Evolutionary conservation across 2,113 vertebrate genomes (phyloP), one percentile per base, ranked within the genome.

Genomic region (Plectropomus leopardus): DNA sequence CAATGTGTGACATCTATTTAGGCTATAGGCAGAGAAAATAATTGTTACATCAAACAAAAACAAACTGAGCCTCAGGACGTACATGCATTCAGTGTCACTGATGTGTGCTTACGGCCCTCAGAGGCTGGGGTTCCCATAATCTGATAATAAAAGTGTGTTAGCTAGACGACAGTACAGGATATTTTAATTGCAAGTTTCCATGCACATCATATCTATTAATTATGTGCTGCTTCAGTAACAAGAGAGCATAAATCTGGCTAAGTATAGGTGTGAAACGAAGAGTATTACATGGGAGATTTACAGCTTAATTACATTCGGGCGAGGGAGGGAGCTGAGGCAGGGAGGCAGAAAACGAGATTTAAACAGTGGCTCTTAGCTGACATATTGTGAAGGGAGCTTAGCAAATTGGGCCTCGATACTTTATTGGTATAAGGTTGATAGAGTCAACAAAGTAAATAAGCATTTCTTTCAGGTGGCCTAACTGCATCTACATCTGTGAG

Each of bases 241-340:
- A 78, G 44, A 67, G 63, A 44, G 66, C 72, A 88, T 80, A 81
- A 81, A 91, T 89, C 61, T 86, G 58, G 72, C 68, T 86, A 88
- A 88, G 83, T 89, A 85, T 86, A 91, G 80, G 87, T 88, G 80
- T 90, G 82, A 83, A 89, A 89, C 11, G 11, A 76, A 81, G 77
- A 73, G 71, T 28, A 87, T 86, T 82, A 86, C 89, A 82, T 61
- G 47, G 44, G 78, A 89, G 89, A 91, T 91, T 88, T 86, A 74
- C 80, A 76, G 74, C 87, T 85, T 87, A 86, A 91, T 89, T 89
- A 88, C 70, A 71, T 57, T 72, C 57, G 66, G 59, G 78, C 82
- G 26, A 60, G 11, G 63, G 68, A 73, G 51, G 64, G 75, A 86
- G 71, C 75, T 58, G 69, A 77, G 34, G 58, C 67, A 74, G 61